phyloP scores from a whole-genome alignment of 64 coral and sea anemone genomes.

The Stichodactyla mertensii region DNA sequence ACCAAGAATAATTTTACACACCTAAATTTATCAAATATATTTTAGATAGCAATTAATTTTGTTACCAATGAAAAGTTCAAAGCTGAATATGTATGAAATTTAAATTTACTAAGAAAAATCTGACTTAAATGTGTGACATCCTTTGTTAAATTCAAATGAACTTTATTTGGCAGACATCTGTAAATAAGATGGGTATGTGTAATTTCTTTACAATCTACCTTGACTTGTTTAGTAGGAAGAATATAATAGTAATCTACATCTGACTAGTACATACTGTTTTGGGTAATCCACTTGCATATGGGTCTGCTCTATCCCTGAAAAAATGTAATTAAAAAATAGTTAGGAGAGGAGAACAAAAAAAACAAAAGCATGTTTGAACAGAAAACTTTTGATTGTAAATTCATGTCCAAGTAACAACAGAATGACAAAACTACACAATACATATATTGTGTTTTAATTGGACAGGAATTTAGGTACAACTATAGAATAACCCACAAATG shows the following conservation, averaged over 20 bases:
- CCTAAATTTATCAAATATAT: neutral
- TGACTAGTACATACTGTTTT: conserved; percentile 99
- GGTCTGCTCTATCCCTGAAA: conserved; percentile 87
- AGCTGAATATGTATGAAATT: neutral
- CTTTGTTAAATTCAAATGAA: neutral
- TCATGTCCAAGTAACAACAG: too few species aligned
- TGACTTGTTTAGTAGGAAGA: conserved; percentile 8
- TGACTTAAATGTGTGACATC: neutral
- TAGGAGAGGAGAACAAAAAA: neutral
- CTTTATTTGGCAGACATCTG: conserved; percentile 15
- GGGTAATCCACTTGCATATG: conserved; percentile 69
- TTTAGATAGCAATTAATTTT: neutral
- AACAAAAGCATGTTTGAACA: too few species aligned
- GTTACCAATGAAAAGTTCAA: neutral
- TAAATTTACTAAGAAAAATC: neutral
- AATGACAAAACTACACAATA: too few species aligned
- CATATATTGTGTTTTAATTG: too few species aligned
- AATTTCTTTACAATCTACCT: neutral
- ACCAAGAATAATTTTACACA: too few species aligned
- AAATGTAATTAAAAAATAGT: neutral
- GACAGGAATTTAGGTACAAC: too few species aligned
- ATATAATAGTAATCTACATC: conserved; percentile 10
- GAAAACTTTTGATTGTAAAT: too few species aligned
- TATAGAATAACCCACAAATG: too few species aligned
- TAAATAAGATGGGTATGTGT: neutral